A percentile compares a stretch with the other conserved stretches of the same genome.
Evolutionary conservation across 2,113 vertebrate species (phyloP).

Genomic region (Elanus axillaris): DNA sequence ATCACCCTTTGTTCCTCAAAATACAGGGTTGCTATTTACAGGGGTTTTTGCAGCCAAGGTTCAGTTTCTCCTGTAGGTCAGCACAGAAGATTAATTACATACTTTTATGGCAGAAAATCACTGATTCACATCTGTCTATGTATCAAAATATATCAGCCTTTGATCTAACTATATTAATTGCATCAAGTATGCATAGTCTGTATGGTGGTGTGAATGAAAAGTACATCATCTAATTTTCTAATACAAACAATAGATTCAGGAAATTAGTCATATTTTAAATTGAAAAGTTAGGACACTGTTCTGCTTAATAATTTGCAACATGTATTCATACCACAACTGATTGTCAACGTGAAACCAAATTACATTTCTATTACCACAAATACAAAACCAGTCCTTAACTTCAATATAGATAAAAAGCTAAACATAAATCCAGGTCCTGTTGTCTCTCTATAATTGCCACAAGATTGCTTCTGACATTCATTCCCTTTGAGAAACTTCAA

Average conservation of each 20-base stretch:
- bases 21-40: background rate
- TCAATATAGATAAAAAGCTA: background rate
- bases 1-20: conserved; percentile 11
- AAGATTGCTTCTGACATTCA: background rate
- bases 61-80: background rate
- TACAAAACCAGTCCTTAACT: background rate
- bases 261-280: background rate
- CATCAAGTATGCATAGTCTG: background rate
- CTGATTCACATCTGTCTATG: background rate
- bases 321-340: background rate
- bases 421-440: background rate
- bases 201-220: background rate
- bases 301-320: background rate
- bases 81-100: conserved; percentile 7
- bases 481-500: background rate
- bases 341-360: background rate
- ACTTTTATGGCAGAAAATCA: background rate
- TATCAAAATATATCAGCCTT: background rate
- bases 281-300: background rate
- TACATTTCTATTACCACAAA: background rate
- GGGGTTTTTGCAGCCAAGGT: background rate
- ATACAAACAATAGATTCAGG: background rate
- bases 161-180: background rate
- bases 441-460: background rate
- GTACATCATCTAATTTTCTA: background rate